Evolutionary conservation across 1,140 invertebrate genomes (phyloP), one percentile per base, ranked within the genome.

Genomic region (Capitella teleta): DNA sequence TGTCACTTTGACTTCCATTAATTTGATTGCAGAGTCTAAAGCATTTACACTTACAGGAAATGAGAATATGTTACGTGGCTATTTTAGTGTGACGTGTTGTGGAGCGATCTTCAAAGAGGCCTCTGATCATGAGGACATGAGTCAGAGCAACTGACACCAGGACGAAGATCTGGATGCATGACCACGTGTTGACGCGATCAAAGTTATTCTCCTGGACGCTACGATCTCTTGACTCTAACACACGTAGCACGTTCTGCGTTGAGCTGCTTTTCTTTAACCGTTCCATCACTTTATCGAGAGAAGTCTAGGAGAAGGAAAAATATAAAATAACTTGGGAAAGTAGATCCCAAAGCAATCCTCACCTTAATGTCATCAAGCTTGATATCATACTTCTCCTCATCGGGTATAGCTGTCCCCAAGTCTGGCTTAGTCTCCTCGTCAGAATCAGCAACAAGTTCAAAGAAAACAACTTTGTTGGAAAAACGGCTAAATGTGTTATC

Each of bases 401-500:
- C 74, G 0, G 70, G 67, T 1, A 37, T 28, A 45, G 14, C 28
- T 10, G 25, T 38, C 16, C 18, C 26, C 19, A 41, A n/a, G 3
- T 64, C 66, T 28, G 74, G 66, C 4, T 55, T 28, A 21, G 51
- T 57, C 40, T 80, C 77, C 3, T 77, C 74, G 16, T 77, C 74
- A 37, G 79, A 76, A 48, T 61, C 73, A 50, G 84, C 80, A 26
- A 82, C 74, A 2, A 88, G 61, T 62, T 87, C 85, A 63, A 90
- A 86, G 63, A 84, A 88, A 1, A 89, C 82, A 21, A 83, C 80
- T 68, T 89, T 90, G 8, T 75, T 70, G 55, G 81, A 83, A 63
- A 85, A 85, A 10, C 78, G 78, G 60, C 84, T 86, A 61, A 85
- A 85, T 3, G 76, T 80, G 61, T 90, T 90, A 61, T 88, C 86